Evolutionary conservation across 2,888 invertebrate species (phyloP).

Genomic region (Oithona nana): DNA sequence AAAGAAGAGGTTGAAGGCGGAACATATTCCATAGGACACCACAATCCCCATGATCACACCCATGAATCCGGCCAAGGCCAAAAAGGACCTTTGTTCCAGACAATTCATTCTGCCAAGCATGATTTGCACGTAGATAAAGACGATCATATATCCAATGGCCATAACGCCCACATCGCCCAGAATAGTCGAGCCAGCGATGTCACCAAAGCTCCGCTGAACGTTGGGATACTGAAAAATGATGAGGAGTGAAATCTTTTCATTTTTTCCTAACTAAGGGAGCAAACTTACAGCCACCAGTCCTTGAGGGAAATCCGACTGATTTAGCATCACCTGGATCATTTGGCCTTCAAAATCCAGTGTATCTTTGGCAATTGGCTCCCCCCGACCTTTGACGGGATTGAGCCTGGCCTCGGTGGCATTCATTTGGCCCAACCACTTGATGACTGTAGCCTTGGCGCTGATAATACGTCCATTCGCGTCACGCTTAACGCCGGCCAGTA

Average conservation of each 20-base stretch:
- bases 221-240: no score
- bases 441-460: slow-evolving; percentile 4
- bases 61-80: slow-evolving; percentile 26
- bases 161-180: slow-evolving; percentile 17
- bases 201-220: slow-evolving; percentile 8
- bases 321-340: slow-evolving; percentile 12
- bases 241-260: no score
- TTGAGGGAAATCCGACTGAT: slow-evolving; percentile 3
- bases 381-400: slow-evolving; percentile 4
- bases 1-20: slow-evolving; percentile 27
- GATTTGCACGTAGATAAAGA: slow-evolving; percentile 27
- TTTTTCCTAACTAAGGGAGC: no score
- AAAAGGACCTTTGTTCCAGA: slow-evolving; percentile 25
- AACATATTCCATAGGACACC: slow-evolving; percentile 29
- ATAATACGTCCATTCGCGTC: background rate
- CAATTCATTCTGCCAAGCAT: slow-evolving; percentile 29
- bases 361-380: background rate
- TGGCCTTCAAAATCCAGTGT: slow-evolving; percentile 11
- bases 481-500: background rate
- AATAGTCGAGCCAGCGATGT: slow-evolving; percentile 14
- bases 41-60: slow-evolving; percentile 28
- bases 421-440: slow-evolving; percentile 11
- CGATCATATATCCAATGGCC: slow-evolving; percentile 25
- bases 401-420: slow-evolving; percentile 10
- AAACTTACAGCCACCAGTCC: slow-evolving; percentile 4